These are phyloP conservation scores for Monarcha castaneiventris DNA, from an alignment of 2,113 vertebrate species.

Conservation along the genomic window DNA sequence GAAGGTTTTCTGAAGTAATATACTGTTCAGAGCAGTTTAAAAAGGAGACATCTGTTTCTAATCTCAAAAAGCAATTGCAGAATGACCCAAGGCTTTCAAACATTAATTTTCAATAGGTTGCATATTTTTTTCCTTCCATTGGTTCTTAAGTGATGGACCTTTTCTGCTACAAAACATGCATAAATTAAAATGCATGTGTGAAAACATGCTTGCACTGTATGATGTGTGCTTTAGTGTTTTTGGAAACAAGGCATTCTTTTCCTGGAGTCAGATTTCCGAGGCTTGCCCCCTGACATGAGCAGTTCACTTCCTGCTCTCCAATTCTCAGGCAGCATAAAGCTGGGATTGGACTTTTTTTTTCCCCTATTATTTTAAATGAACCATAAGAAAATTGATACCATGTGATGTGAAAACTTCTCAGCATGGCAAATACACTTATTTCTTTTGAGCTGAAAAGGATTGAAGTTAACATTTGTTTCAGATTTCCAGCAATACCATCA, in stretches of 20 bases:
- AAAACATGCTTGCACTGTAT: not conserved
- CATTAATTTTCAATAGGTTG: not conserved
- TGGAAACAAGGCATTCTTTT: not conserved
- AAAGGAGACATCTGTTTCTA: not conserved
- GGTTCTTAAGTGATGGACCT: not conserved
- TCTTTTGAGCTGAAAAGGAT: not conserved
- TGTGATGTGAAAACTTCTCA: constrained; percentile 24
- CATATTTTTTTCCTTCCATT: not conserved
- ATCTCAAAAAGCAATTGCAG: not conserved
- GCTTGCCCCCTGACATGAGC: not conserved
- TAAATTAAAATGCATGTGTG: not conserved
- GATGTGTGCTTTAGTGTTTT: not conserved
- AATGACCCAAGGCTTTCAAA: not conserved
- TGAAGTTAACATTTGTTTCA: constrained; percentile 42
- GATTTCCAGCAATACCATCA: constrained; percentile 42
- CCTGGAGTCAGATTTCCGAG: not conserved
- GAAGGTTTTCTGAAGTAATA: not conserved
- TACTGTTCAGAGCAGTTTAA: not conserved
- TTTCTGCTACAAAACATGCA: not conserved
- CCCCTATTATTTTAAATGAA: not conserved
- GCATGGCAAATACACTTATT: not conserved
- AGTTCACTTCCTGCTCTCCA: not conserved
- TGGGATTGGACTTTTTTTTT: not conserved
- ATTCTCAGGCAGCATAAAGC: not conserved
- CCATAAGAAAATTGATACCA: not conserved